Percentiles rank a stretch among this genome's conserved stretches.
Evolutionary conservation across 2,888 invertebrate species (phyloP).

Genomic region (Notocelia uddmanniana): DNA sequence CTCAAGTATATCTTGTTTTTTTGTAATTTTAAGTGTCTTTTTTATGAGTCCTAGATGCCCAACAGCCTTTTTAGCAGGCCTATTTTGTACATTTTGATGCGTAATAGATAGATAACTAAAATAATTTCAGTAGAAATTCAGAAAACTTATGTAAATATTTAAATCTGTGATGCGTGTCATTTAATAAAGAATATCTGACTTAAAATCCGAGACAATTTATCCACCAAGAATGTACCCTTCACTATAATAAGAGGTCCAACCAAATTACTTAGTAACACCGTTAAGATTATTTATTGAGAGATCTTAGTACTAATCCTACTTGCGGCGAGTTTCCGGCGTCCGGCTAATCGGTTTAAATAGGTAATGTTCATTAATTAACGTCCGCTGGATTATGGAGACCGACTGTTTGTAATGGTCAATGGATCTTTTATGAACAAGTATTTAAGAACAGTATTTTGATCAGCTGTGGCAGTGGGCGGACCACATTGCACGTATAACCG

Average conservation of each 20-base stretch:
- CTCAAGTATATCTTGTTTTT: too few relatives aligned
- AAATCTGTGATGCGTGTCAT: neutral
- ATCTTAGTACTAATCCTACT: constrained; percentile 32
- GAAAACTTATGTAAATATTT: neutral
- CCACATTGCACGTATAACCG: too few relatives aligned
- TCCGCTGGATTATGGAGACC: constrained; percentile 64
- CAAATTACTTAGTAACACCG: constrained; percentile 3
- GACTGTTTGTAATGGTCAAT: neutral
- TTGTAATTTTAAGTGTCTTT: too few relatives aligned
- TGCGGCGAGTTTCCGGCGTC: constrained; percentile 57
- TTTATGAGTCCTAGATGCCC: too few relatives aligned
- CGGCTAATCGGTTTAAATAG: constrained; percentile 77
- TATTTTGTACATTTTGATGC: too few relatives aligned
- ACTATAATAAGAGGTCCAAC: neutral
- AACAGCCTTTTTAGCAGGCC: too few relatives aligned
- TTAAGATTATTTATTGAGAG: constrained; percentile 38
- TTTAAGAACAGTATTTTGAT: neutral
- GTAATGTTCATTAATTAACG: constrained; percentile 79
- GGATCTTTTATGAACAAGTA: neutral
- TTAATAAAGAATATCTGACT: neutral
- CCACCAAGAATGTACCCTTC: neutral
- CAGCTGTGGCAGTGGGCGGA: too few relatives aligned
- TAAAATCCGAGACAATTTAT: neutral
- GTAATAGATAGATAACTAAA: too few relatives aligned
- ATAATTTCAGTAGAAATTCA: neutral